Evolutionary conservation across 2,888 invertebrate genomes (phyloP), one percentile per base, ranked within the genome.

Genomic region (Stenotaenia linearis): DNA sequence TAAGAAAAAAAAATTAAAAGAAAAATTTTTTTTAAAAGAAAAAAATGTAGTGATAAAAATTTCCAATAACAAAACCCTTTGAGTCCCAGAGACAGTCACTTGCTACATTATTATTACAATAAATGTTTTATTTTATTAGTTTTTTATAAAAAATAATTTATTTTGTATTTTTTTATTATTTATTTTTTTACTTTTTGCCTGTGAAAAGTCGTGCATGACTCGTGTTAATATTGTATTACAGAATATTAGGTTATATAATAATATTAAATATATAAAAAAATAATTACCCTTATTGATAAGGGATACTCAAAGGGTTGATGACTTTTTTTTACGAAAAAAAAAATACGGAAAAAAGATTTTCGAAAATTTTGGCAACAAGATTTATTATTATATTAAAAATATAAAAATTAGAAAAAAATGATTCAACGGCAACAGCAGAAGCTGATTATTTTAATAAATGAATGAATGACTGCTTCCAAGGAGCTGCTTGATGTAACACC

Each of bases 401-500:
- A 21, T 18, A 50, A n/a, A 50, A 50, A 18, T 50, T 25, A 28
- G 28, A 75, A 75, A 75, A 75, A 75, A 75, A 30, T 75, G 18
- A 45, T 37, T 28, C 28, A 40, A 56, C 56, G 78, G 78, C 78
- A 78, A 78, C 78, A 78, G 78, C 78, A 78, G 37, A 30, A 61
- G 78, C 78, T 56, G 78, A 78, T 50, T 50, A 30, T 77, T 77
- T 30, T 56, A 78, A 78, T 50, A 25, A 79, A 18, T 79, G 69
- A 69, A 69, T 69, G 69, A 69, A 69, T 69, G 69, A 69, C 69
- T 79, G 23, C 75, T 75, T 79, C 69, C 69, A 75, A 79, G 79
- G 79, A 79, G 79, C 79, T 79, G 79, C 79, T 79, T 79, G 79
- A 79, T 79, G 79, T 79, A 79, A 79, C 79, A 79, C 79, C 79